These are phyloP conservation scores for Ephialtes manifestator DNA, from an alignment of 2,888 invertebrate species.

Conservation along the genomic window DNA sequence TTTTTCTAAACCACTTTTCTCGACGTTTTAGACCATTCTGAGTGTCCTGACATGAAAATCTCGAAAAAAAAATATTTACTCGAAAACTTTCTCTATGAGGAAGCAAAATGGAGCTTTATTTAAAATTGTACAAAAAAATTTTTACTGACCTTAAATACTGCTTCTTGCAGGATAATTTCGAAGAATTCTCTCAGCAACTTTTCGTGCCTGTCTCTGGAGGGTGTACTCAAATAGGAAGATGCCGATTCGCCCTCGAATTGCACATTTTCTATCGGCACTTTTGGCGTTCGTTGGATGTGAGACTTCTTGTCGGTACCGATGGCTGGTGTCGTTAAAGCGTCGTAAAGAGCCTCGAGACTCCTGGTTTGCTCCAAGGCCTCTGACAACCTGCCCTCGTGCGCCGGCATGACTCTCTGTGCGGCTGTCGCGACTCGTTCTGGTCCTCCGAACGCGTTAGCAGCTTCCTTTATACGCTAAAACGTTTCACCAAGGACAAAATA, in stretches of 20 bases:
- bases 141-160: slow-evolving; percentile 89
- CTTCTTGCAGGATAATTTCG: slow-evolving; percentile 91
- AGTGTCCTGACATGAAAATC: no score
- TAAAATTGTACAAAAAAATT: not conserved
- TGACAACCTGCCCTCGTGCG: slow-evolving; percentile 76
- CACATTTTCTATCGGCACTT: slow-evolving; percentile 14
- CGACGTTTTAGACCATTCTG: no score
- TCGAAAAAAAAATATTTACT: no score
- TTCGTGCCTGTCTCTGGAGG: slow-evolving; percentile 90
- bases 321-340: slow-evolving; percentile 19
- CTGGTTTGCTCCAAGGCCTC: slow-evolving; percentile 70
- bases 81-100: no score
- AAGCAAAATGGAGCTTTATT: not conserved
- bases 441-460: slow-evolving; percentile 72
- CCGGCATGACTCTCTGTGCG: slow-evolving; percentile 76
- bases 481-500: slow-evolving; percentile 81
- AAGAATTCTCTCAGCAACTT: slow-evolving; percentile 91
- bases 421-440: slow-evolving; percentile 75
- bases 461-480: slow-evolving; percentile 83
- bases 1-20: no score
- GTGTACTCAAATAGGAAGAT: slow-evolving; percentile 86
- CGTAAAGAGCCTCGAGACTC: slow-evolving; percentile 54
- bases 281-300: slow-evolving; percentile 21
- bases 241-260: not conserved
- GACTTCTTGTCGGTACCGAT: slow-evolving; percentile 46